Evolutionary conservation across 2,797 vertebrate species (phyloP), one percentile per base, ranked within the genome.

Genomic region (Kryptopterus vitreolus): DNA sequence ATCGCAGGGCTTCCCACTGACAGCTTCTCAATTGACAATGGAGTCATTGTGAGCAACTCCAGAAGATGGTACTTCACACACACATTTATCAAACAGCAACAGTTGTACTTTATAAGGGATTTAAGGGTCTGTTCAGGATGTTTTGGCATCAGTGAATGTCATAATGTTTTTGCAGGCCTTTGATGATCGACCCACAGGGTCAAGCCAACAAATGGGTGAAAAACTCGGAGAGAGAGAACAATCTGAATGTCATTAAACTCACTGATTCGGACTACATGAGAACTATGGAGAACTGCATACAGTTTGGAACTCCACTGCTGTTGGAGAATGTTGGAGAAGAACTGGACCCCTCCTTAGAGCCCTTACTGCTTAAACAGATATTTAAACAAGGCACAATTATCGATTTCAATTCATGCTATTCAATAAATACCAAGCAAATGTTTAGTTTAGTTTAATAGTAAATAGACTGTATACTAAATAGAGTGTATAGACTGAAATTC

Each of bases 191-290:
- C 84, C 98, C 98, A 20, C 96, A 99, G 86, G 95, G 98, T 86
- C 98, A 99, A 91, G 98, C 98, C 81, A 99, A 99, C 92, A 99
- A 98, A 81, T 99, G 98, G 98, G 96, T 98, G 81, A 99, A 98
- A 91, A 98, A 97, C 89, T 96, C 94, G 48, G 98, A 99, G 89
- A 96, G 92, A 87, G 96, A 98, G 22, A 97, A 96, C 85, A 94
- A 90, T 48, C 88, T 99, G 82, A 96, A 87, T 82, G 93, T 98
- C 35, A 96, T 98, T 88, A 99, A 99, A 87, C 85, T 98, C 79
- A 96, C 94, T 2, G 98, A 99, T 78, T 79, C 88, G 0, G 96
- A 98, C 89, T 99, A 96, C 62, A 97, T 99, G 94, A 95, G 98
- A 86, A 98, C 93, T 0, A 74, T 99, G 87, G 96, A 99, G 89